Evolutionary conservation across 2,113 vertebrate species (phyloP).

Genomic region (Vombatus ursinus): DNA sequence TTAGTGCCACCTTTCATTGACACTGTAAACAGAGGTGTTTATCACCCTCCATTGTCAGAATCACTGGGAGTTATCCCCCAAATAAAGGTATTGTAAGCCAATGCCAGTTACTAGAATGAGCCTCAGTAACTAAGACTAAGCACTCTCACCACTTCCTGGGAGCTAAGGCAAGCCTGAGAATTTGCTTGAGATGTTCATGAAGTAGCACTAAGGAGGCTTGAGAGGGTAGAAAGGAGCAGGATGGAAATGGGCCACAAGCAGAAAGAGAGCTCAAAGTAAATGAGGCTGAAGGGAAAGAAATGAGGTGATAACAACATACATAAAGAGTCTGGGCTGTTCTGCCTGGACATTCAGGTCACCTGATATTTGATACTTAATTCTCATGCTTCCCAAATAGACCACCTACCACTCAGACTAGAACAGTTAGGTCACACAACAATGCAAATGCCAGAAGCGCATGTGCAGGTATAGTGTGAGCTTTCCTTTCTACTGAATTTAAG

Average conservation of each 20-base stretch:
- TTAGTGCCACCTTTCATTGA: neutral
- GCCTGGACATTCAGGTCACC: neutral
- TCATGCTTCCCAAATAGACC: neutral
- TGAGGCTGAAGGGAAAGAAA: too few species aligned
- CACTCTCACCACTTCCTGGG: neutral
- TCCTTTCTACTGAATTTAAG: slow-evolving; percentile 21
- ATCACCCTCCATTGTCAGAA: neutral
- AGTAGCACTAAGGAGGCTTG: too few species aligned
- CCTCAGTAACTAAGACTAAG: neutral
- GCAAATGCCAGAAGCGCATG: slow-evolving; percentile 27
- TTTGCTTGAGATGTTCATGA: neutral
- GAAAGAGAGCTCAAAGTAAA: too few species aligned
- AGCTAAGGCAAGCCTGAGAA: neutral
- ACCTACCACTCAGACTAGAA: neutral
- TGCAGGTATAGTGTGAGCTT: slow-evolving; percentile 24
- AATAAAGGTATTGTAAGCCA: neutral
- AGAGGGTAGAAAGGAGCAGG: too few species aligned
- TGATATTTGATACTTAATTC: neutral
- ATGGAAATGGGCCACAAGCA: too few species aligned
- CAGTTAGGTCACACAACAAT: neutral
- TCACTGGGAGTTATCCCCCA: neutral
- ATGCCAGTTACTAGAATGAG: neutral
- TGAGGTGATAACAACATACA: too few species aligned
- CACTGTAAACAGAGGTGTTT: neutral
- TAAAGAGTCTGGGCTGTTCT: too few species aligned